Evolutionary conservation across 2,888 invertebrate genomes (phyloP).

Genomic region (Cremastinae sp.): DNA sequence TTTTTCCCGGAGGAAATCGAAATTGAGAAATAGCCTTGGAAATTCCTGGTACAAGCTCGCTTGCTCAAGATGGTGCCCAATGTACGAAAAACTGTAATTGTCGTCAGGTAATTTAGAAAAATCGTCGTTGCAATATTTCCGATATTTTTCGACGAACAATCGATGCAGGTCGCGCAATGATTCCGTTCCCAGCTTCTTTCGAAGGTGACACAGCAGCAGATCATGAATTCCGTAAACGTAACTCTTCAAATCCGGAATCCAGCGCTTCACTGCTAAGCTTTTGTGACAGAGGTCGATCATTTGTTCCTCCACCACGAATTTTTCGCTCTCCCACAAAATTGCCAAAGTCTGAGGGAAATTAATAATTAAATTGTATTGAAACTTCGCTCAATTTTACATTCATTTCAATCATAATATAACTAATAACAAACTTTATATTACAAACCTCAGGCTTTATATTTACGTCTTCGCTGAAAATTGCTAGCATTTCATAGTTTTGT

Average conservation of each 20-base stretch:
- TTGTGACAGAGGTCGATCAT: constrained; percentile 85
- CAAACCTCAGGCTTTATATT: constrained; percentile 84
- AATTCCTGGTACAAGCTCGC: constrained; percentile 83
- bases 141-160: constrained; percentile 83
- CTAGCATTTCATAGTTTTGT: constrained; percentile 84
- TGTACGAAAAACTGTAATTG: constrained; percentile 87
- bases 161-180: constrained; percentile 82
- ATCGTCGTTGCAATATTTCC: constrained; percentile 80
- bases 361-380: no score
- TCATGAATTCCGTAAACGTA: constrained; percentile 88
- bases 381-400: not conserved
- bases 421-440: constrained; percentile 6
- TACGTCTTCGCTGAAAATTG: constrained; percentile 86
- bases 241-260: constrained; percentile 83
- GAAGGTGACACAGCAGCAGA: constrained; percentile 84
- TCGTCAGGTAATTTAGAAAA: constrained; percentile 85
- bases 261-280: constrained; percentile 85
- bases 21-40: constrained; percentile 84
- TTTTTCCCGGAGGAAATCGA: constrained; percentile 87
- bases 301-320: constrained; percentile 82
- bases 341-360: constrained; percentile 81
- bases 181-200: constrained; percentile 78
- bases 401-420: not conserved
- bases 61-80: constrained; percentile 86
- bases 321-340: constrained; percentile 81